A percentile compares a stretch with the other conserved stretches of the same genome.
These are phyloP conservation scores for Andrena camellia DNA, from an alignment of 2,888 invertebrate genomes.

Conservation along the genomic window DNA sequence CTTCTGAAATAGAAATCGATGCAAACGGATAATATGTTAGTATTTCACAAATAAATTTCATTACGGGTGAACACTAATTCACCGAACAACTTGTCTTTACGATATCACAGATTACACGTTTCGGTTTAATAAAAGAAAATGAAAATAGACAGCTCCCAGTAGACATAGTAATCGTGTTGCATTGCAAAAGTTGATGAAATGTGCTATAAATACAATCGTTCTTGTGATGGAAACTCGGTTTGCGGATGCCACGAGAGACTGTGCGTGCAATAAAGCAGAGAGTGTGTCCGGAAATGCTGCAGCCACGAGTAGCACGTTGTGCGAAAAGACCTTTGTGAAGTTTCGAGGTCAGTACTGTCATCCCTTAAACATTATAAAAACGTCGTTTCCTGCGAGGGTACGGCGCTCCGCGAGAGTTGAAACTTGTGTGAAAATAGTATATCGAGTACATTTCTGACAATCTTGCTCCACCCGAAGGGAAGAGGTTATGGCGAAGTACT, in stretches of 20 bases:
- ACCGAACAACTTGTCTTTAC: background rate
- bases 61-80: too few species aligned
- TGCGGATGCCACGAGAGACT: background rate
- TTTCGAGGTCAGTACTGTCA: constrained; percentile 33
- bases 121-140: background rate
- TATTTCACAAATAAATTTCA: too few species aligned
- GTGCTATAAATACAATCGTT: background rate
- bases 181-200: background rate
- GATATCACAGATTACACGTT: background rate
- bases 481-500: constrained; percentile 93
- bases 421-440: background rate
- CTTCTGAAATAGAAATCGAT: too few species aligned
- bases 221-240: background rate
- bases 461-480: background rate
- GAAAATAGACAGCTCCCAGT: background rate
- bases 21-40: too few species aligned
- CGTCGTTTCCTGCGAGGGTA: background rate
- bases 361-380: constrained; percentile 1
- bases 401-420: background rate
- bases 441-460: constrained; percentile 2
- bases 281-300: constrained; percentile 30
- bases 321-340: constrained; percentile 18
- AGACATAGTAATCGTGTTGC: background rate
- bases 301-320: constrained; percentile 25
- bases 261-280: background rate